Conservation (phyloP, 2,797 vertebrate species). For the Synaphobranchus kaupii region DNA sequence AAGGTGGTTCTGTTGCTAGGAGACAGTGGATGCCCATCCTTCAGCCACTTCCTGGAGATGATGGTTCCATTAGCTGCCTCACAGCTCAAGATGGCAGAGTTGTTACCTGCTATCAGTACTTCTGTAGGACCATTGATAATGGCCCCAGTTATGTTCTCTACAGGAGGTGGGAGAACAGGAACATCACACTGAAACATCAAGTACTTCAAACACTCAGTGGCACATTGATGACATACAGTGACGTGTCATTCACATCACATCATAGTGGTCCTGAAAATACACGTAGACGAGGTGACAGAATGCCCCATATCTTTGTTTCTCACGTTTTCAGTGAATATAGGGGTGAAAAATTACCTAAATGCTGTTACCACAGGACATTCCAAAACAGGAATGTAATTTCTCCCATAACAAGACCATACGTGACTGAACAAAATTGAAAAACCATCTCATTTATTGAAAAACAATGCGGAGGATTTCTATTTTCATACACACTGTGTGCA, state of each 20-base stretch:
- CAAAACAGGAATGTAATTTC: not conserved
- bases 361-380: not conserved
- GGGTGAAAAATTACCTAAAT: not conserved
- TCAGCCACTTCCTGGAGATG: slow-evolving; percentile 57
- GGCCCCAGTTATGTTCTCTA: too few relatives aligned
- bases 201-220: not conserved
- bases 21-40: slow-evolving; percentile 47
- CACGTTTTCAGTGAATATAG: not conserved
- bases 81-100: slow-evolving; percentile 62
- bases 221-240: not conserved
- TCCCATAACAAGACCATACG: too few relatives aligned
- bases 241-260: not conserved
- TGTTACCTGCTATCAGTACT: slow-evolving; percentile 56
- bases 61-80: slow-evolving; percentile 55
- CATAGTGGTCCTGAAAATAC: too few relatives aligned
- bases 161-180: too few relatives aligned
- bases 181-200: too few relatives aligned
- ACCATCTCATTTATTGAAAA: not conserved
- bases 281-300: too few relatives aligned
- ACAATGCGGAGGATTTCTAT: not conserved
- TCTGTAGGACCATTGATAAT: slow-evolving; percentile 52
- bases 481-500: too few relatives aligned
- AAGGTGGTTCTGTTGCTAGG: slow-evolving; percentile 48
- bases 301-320: not conserved
- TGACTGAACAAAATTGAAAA: too few relatives aligned